Conservation (phyloP, 2,797 vertebrate species). For the Crenichthys baileyi region DNA sequence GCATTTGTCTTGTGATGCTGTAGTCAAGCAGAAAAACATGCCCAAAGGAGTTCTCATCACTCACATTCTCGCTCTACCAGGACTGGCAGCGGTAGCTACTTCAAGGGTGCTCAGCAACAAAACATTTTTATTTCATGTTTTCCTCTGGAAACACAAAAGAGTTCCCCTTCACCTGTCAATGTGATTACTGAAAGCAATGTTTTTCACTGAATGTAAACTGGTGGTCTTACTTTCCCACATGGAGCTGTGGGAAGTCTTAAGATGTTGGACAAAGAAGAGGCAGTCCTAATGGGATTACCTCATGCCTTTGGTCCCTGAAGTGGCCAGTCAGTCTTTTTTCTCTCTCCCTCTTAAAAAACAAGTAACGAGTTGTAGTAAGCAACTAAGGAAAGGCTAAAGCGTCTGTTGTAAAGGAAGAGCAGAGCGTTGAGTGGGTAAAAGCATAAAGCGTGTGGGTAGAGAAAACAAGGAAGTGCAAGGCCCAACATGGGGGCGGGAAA, state of each 20-base stretch:
- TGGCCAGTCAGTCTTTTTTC: constrained; percentile 64
- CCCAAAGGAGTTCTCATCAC: constrained; percentile 74
- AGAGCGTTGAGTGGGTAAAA: constrained; percentile 51
- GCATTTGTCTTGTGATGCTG: constrained; percentile 65
- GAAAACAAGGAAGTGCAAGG: constrained; percentile 55
- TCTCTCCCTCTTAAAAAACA: constrained; percentile 55
- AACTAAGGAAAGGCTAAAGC: constrained; percentile 55
- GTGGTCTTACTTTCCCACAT: constrained; percentile 78
- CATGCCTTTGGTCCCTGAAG: constrained; percentile 77
- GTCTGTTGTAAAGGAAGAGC: constrained; percentile 57
- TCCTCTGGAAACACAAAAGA: constrained; percentile 70
- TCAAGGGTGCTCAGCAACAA: constrained; percentile 74
- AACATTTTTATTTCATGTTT: constrained; percentile 78
- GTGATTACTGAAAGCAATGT: constrained; percentile 73
- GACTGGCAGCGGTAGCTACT: constrained; percentile 71
- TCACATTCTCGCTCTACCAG: constrained; percentile 62
- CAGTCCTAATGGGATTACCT: constrained; percentile 73
- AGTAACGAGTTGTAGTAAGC: constrained; percentile 51
- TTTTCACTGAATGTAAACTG: constrained; percentile 62
- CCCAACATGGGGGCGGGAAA: constrained; percentile 34
- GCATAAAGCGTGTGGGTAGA: constrained; percentile 58
- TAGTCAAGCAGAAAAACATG: constrained; percentile 67
- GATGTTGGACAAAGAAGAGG: constrained; percentile 70
- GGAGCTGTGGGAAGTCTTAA: constrained; percentile 75
- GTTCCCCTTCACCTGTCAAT: constrained; percentile 77